Base-by-base conservation (phyloP, 53 echinoderm and acorn worm species). In the Zoroaster sp. region DNA sequence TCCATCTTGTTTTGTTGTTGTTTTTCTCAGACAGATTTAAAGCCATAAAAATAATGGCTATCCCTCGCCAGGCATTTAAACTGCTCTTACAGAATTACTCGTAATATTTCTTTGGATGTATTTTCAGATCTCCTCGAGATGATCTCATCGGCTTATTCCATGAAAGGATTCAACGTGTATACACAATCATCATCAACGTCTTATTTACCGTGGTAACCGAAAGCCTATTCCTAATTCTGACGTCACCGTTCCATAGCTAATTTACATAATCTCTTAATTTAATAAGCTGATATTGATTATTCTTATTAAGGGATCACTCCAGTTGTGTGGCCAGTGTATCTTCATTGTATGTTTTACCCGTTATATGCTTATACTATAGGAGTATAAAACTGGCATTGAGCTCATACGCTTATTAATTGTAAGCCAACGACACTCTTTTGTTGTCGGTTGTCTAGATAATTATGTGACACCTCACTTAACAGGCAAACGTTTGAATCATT, bases 191-290 rank as follows among this genome's bases (percentile, higher is more conserved):
- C 67, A 43, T 5, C n/a, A n/a, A n/a, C n/a, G 45, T 79, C 87
- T 91, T 91, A 87, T 91, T 91, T 77, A 87, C 91, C 72, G 79
- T 91, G 87, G 91, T 91, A 87, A 91, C n/a, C 91, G 87, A 80
- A 79, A 78, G 79, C 71, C 34, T 42, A 35, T 53, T 45, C 34
- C 13, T 20, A 14, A 77, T 77, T 77, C 78, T 49, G 78, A 53
- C 36, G 55, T 78, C 78, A 54, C 38, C 78, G 36, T 54, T 78
- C 78, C n/a, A 78, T 78, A 55, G 10, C 67, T 86, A 20, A 86
- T 91, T 77, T 91, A 69, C 76, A 91, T 91, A 77, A 91, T 86
- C 86, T 70, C 73, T 86, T 91, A 86, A 54, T 36, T 86, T 91
- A 86, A 54, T 36, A 78, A 55, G 78, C 51, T 78, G 40, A 86